phyloP scores from a whole-genome alignment of 2,113 vertebrate genomes.

The Orcinus orca region DNA sequence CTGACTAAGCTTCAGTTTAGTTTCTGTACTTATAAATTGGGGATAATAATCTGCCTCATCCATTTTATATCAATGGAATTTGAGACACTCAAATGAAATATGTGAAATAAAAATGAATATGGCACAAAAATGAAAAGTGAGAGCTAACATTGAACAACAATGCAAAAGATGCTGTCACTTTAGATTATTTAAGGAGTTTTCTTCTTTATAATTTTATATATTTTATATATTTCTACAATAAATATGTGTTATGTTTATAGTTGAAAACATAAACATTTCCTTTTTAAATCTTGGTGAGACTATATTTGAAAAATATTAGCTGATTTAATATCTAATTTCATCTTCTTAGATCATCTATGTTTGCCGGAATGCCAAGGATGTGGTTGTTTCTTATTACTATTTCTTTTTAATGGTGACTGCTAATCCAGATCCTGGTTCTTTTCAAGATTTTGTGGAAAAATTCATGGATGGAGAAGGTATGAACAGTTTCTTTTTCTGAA shows the following conservation, averaged over 20 bases:
- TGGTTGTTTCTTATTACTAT: constrained; percentile 84
- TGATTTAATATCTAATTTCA: neutral
- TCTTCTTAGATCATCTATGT: constrained; percentile 62
- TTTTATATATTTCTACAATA: neutral
- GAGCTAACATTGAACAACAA: neutral
- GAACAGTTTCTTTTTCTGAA: neutral
- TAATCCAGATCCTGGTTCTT: constrained; percentile 83
- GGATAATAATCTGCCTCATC: neutral
- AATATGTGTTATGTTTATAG: neutral
- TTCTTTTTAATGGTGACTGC: constrained; percentile 81
- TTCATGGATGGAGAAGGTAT: constrained; percentile 69
- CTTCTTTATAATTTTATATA: neutral
- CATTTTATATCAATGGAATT: neutral
- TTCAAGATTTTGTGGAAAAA: constrained; percentile 76
- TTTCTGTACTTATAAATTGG: neutral
- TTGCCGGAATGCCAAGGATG: constrained; percentile 83
- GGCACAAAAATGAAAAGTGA: neutral
- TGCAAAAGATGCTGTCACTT: neutral
- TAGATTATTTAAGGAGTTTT: neutral
- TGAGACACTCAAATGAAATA: neutral
- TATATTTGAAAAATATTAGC: neutral
- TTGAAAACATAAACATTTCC: neutral
- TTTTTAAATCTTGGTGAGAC: neutral
- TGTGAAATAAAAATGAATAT: neutral
- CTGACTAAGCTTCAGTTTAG: neutral